phyloP scores from a whole-genome alignment of 2,888 invertebrate genomes.

The Andrena camellia region DNA sequence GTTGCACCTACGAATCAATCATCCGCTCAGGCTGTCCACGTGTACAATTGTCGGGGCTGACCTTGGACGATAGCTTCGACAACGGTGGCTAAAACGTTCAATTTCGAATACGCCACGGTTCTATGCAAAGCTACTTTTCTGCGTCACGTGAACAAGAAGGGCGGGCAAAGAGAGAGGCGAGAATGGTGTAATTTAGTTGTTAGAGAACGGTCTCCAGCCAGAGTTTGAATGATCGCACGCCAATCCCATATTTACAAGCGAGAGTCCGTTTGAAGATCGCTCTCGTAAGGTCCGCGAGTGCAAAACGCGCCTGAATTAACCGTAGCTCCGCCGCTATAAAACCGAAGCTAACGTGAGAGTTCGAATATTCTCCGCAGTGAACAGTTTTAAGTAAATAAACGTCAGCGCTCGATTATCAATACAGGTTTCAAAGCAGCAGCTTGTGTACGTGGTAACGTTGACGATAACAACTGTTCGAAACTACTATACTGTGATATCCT shows the following conservation, averaged over 20 bases:
- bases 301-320: neutral
- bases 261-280: neutral
- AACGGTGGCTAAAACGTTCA: conserved; percentile 15
- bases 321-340: neutral
- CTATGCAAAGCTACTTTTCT: conserved; percentile 22
- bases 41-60: conserved; percentile 12
- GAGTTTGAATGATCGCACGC: conserved; percentile 26
- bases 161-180: neutral
- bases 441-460: neutral
- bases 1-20: conserved; percentile 29
- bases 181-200: conserved; percentile 28
- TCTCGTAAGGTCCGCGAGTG: neutral
- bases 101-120: conserved; percentile 39
- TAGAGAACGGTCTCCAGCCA: conserved; percentile 1
- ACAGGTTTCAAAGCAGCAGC: neutral
- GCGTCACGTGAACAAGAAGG: conserved; percentile 9
- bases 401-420: neutral
- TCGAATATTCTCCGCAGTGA: neutral
- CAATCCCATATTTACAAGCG: conserved; percentile 8
- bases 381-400: neutral
- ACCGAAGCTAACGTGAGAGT: neutral
- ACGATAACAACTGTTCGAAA: conserved; percentile 14
- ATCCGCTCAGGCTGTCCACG: conserved; percentile 40
- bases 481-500: conserved; percentile 18
- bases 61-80: conserved; percentile 46